Base-by-base conservation (phyloP, 2,888 invertebrate genomes). In the Linhomoeus sp. region DNA sequence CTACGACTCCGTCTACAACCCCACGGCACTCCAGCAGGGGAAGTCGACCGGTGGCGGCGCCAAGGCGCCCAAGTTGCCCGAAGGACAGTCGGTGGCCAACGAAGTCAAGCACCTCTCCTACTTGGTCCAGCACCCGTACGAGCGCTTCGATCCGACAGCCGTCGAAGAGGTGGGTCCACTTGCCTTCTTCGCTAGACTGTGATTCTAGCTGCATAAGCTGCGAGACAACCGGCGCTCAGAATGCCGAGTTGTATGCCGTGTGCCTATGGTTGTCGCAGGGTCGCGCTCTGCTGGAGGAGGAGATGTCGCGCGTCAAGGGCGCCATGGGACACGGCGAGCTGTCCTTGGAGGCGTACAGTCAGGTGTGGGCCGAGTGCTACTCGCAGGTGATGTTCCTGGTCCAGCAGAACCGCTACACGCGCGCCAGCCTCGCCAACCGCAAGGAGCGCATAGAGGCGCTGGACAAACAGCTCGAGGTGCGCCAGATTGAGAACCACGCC, bases 291-390 rank as follows among this genome's bases (percentile, higher is more conserved):
- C 64, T 90, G 47, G 72, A 73, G 50, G 75, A 76, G 35, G 92
- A 94, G 72, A 86, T 88, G 82, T 78, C 79, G 24, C 73, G 79
- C 1, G 90, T 94, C 0, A 81, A 81, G 62, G 76, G 77, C 48
- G 88, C 87, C 40, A 94, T 94, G 92, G 60, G 59, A 25, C 92
- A 94, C 63, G 90, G 90, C 0, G 90, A 92, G 35, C 72, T 94
- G 41, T 80, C 86, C 1, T 69, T 83, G 42, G 90, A 92, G 55
- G 80, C 84, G 0, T 90, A 87, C 64, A 79, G 80, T 14, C 86
- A 88, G 70, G 88, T 90, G 39, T 94, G 92, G 92, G 85, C 88
- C 63, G 90, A 94, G 69, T 92, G 92, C 67, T 73, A 88, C 44
- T 78, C 81, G 1, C 86, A 81, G 75, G 78, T 83, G 7, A 72